Evolutionary conservation across 2,797 vertebrate genomes (phyloP), one percentile per base, ranked within the genome.

Genomic region (Phataginus tricuspis): DNA sequence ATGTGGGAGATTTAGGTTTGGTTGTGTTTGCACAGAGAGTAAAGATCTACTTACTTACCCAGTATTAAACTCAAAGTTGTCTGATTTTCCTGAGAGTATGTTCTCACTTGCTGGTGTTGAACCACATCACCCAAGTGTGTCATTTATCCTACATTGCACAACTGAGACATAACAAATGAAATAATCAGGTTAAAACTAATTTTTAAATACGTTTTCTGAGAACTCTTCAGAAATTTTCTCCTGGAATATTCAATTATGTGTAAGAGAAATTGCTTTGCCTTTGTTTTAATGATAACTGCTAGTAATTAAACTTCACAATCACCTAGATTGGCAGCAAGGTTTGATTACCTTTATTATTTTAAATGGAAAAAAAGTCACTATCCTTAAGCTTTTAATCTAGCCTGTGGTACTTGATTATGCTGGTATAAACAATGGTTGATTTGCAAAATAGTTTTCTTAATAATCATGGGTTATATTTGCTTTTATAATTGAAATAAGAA

Each of bases 221-320:
- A 97, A 88, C 72, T 63, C 66, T 92, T 95, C 21, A 86, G 75
- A 94, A 95, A 91, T 79, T 96, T 96, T 82, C 86, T 91, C 91
- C 69, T 96, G 42, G 34, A 95, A 86, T 94, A 78, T 95, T 96
- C 89, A 95, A 74, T 96, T 84, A 84, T 31, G 19, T 94, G 5
- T 79, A 77, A 82, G 91, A 97, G 63, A 89, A 96, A 96, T 94
- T 90, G 71, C 71, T 86, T 88, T 91, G 86, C 34, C 57, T 95
- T 87, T 95, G 79, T 96, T 96, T 97, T 96, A 91, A 95, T 86
- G 91, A 90, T 96, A 95, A 77, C 66, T 80, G 64, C 74, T 89
- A 19, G 80, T 90, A 96, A 96, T 97, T 92, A 96, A 95, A 93
- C 95, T 97, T 96, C 86, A 94, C 74, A 96, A 59, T 96, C 92